Percentiles rank a stretch among this genome's conserved stretches.
Evolutionary conservation across 2,888 invertebrate species (phyloP).

Genomic region (Vannuccia rotundouncinata): DNA sequence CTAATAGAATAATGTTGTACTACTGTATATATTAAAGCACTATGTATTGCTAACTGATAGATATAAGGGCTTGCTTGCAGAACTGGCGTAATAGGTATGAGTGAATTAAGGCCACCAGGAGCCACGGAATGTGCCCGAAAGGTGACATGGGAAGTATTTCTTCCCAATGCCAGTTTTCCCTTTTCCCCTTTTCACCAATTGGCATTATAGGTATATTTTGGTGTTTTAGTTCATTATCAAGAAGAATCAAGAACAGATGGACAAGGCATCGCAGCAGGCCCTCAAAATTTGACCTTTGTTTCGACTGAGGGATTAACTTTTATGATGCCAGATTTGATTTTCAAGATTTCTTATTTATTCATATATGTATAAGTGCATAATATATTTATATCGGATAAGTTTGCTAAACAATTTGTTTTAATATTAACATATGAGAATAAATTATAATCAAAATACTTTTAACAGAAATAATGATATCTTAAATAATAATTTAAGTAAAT

Average conservation of each 20-base stretch:
- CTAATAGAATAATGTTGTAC: no score
- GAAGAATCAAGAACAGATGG: not conserved
- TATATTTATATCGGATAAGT: no score
- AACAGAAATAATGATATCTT: no score
- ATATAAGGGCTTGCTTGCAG: no score
- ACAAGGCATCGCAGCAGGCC: not conserved
- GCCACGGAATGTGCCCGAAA: not conserved
- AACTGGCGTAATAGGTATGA: no score
- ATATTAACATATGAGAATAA: not conserved
- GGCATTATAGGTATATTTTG: not conserved
- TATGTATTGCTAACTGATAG: no score
- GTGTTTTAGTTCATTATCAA: not conserved
- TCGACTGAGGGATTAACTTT: not conserved
- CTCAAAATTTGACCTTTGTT: not conserved
- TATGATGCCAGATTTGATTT: not conserved
- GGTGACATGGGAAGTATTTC: not conserved
- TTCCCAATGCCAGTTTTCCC: not conserved
- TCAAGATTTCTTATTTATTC: not conserved
- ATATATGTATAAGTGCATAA: not conserved
- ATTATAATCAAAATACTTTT: not conserved
- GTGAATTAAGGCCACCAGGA: no score
- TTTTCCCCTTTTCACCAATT: no score
- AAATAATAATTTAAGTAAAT: no score
- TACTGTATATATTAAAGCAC: no score
- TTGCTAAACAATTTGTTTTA: not conserved